Percentiles rank a stretch among this genome's conserved stretches.
Evolutionary conservation across 2,888 invertebrate species (phyloP).

Genomic region (Synergus laeviventris): DNA sequence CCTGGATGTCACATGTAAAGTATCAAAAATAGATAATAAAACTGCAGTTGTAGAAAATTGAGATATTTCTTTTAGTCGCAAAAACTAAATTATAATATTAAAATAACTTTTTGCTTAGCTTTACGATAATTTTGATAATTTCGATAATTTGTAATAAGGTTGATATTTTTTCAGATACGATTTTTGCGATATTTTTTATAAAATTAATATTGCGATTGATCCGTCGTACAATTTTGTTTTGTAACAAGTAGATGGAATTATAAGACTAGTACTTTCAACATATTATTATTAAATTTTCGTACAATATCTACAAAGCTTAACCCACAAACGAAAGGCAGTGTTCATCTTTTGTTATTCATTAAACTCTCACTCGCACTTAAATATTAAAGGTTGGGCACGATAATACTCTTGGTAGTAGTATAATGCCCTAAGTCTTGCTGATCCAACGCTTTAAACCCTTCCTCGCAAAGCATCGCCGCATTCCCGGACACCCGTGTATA

Average conservation of each 20-base stretch:
- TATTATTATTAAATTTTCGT: conserved; percentile 72
- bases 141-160: background rate
- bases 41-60: conserved; percentile 51
- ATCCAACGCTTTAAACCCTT: conserved; percentile 72
- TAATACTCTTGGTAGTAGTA: conserved; percentile 76
- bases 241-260: conserved; percentile 65
- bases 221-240: conserved; percentile 1
- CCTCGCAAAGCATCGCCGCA: conserved; percentile 71
- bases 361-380: conserved; percentile 75
- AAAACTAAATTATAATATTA: background rate
- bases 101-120: background rate
- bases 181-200: background rate
- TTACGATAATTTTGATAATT: background rate
- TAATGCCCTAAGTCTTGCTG: conserved; percentile 77
- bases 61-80: background rate
- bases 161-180: too few relatives aligned
- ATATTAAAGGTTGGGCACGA: conserved; percentile 76
- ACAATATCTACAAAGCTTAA: conserved; percentile 74
- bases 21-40: conserved; percentile 42
- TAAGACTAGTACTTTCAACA: conserved; percentile 75
- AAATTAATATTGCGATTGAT: conserved; percentile 30
- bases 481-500: conserved; percentile 70
- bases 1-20: conserved; percentile 15
- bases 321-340: conserved; percentile 74
- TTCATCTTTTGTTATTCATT: conserved; percentile 61